These are phyloP conservation scores for Saccostrea echinata DNA, from an alignment of 1,140 invertebrate species.

Conservation along the genomic window DNA sequence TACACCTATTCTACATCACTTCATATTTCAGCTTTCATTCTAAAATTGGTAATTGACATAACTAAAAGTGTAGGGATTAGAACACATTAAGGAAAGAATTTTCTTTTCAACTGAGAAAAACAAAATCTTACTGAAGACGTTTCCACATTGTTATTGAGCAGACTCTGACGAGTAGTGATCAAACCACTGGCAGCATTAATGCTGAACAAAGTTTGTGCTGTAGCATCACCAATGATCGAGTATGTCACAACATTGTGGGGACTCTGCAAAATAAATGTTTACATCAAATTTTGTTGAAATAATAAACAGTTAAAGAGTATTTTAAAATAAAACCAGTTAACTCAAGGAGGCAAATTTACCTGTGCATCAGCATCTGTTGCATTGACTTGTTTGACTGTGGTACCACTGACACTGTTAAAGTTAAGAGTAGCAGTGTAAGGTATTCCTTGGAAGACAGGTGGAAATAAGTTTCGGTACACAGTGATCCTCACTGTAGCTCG, in stretches of 20 bases:
- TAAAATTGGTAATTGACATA: no score
- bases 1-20: no score
- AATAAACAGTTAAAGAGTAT: neutral
- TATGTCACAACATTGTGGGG: constrained; percentile 64
- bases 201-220: constrained; percentile 58
- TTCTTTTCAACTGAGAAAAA: no score
- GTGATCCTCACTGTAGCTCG: constrained; percentile 70
- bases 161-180: constrained; percentile 58
- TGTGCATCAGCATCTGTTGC: constrained; percentile 88
- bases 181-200: constrained; percentile 59
- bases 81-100: no score
- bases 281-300: neutral
- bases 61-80: no score
- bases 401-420: constrained; percentile 59
- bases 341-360: neutral
- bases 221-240: constrained; percentile 64
- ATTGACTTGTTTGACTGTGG: constrained; percentile 70
- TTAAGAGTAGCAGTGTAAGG: constrained; percentile 63
- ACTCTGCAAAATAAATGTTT: constrained; percentile 55
- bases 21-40: no score
- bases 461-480: constrained; percentile 77
- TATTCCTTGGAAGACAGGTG: constrained; percentile 87
- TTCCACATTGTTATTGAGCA: constrained; percentile 19
- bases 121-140: neutral
- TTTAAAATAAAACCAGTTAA: constrained; percentile 13